Evolutionary conservation across 2,888 invertebrate genomes (phyloP).

Genomic region (Leptogaster cylindrica): DNA sequence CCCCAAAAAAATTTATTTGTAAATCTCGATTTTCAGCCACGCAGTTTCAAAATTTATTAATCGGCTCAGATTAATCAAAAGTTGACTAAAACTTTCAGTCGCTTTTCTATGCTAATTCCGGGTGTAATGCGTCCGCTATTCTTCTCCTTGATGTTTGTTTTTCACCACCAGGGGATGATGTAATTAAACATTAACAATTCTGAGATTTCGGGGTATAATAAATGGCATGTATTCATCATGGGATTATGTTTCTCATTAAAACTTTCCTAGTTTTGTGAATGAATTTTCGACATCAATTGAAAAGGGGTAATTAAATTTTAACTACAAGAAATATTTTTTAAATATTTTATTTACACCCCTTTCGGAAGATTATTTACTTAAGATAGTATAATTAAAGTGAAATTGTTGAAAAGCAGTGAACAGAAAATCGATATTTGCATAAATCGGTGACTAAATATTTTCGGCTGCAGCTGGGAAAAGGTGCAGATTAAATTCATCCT

Average conservation of each 20-base stretch:
- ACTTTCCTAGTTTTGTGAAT: not conserved
- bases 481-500: too few species aligned
- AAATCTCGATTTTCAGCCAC: not conserved
- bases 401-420: too few species aligned
- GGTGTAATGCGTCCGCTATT: not conserved
- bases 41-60: slow-evolving; percentile 9
- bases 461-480: too few species aligned
- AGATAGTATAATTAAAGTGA: too few species aligned
- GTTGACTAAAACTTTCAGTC: slow-evolving; percentile 7
- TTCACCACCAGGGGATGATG: not conserved
- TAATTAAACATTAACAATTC: not conserved
- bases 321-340: too few species aligned
- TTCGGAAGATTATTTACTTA: too few species aligned
- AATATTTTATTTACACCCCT: too few species aligned
- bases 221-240: slow-evolving; percentile 26
- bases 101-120: slow-evolving; percentile 2
- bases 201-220: slow-evolving; percentile 19
- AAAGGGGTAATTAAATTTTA: too few species aligned
- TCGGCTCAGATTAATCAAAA: slow-evolving; percentile 22
- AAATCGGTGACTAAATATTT: too few species aligned
- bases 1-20: too few species aligned
- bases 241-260: slow-evolving; percentile 3
- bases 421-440: too few species aligned
- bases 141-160: not conserved
- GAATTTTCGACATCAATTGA: too few species aligned